These are phyloP conservation scores for Eledona agricola DNA, from an alignment of 2,888 invertebrate species.

Conservation along the genomic window DNA sequence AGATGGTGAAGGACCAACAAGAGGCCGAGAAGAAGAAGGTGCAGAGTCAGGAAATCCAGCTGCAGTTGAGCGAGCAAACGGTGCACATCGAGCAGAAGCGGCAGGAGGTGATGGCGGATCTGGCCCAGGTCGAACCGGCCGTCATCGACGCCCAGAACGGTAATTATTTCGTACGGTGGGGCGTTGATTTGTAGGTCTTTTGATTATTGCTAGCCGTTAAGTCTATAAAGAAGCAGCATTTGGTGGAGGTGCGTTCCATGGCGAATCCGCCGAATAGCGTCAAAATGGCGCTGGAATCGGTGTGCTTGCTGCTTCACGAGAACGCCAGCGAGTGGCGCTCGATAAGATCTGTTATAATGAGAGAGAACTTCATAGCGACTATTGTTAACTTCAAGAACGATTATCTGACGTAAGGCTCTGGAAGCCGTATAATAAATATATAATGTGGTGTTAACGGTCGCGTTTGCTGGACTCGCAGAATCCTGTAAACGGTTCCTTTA, in stretches of 20 bases:
- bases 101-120: constrained; percentile 93
- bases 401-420: constrained; percentile 82
- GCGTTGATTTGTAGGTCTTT: constrained; percentile 27
- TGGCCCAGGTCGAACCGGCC: constrained; percentile 98
- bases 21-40: constrained; percentile 99
- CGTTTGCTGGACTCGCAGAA: too few species aligned
- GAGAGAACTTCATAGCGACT: constrained; percentile 94
- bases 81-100: constrained; percentile 94
- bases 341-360: constrained; percentile 89
- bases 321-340: constrained; percentile 93
- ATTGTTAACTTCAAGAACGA: constrained; percentile 96
- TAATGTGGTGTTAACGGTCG: too few species aligned
- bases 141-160: constrained; percentile 98
- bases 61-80: constrained; percentile 83
- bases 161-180: constrained; percentile 55
- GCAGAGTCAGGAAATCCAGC: constrained; percentile 95
- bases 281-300: constrained; percentile 93
- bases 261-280: constrained; percentile 93
- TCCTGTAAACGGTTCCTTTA: too few species aligned
- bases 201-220: constrained; percentile 76
- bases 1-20: constrained; percentile 99
- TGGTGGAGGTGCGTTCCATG: constrained; percentile 94
- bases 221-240: constrained; percentile 94
- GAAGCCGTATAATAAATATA: too few species aligned
- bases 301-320: constrained; percentile 92